These are phyloP conservation scores for Pangasius sanitwongsei DNA, from an alignment of 2,797 vertebrate genomes.

Conservation along the genomic window DNA sequence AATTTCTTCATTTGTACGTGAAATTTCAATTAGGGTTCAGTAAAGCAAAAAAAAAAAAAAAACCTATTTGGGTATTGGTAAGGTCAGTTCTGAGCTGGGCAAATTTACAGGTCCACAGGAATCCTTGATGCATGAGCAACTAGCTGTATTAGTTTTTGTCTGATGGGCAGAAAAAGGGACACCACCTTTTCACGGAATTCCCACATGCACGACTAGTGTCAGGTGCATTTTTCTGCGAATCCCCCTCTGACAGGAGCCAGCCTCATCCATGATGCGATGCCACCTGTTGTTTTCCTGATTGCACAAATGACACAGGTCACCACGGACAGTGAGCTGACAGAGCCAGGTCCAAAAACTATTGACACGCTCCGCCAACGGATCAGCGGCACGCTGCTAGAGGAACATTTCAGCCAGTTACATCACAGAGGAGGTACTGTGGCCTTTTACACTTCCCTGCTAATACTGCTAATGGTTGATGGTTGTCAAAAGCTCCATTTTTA, in stretches of 20 bases:
- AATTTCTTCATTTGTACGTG: too few species aligned
- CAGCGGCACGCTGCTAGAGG: conserved; percentile 45
- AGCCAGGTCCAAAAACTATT: conserved; percentile 50
- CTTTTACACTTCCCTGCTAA: conserved; percentile 26
- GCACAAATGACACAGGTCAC: conserved; percentile 49
- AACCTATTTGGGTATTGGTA: neutral
- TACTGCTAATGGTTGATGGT: conserved; percentile 33
- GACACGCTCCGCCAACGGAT: conserved; percentile 43
- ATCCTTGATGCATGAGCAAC: neutral
- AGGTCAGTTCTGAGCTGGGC: neutral
- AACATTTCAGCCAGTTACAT: conserved; percentile 41
- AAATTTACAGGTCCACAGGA: neutral
- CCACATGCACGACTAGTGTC: conserved; percentile 22
- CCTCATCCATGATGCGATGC: conserved; percentile 40
- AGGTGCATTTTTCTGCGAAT: conserved; percentile 40
- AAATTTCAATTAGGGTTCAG: neutral
- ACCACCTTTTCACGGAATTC: conserved; percentile 3
- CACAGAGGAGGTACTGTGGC: neutral
- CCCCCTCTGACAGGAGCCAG: conserved; percentile 49
- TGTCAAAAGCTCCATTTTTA: conserved; percentile 23
- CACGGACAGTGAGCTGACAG: conserved; percentile 48
- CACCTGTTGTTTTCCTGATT: conserved; percentile 65
- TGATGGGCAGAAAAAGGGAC: neutral
- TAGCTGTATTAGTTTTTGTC: neutral
- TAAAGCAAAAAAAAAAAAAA: neutral